Base-by-base conservation (phyloP, 2,113 vertebrate species). In the Himantopus leucocephalus region DNA sequence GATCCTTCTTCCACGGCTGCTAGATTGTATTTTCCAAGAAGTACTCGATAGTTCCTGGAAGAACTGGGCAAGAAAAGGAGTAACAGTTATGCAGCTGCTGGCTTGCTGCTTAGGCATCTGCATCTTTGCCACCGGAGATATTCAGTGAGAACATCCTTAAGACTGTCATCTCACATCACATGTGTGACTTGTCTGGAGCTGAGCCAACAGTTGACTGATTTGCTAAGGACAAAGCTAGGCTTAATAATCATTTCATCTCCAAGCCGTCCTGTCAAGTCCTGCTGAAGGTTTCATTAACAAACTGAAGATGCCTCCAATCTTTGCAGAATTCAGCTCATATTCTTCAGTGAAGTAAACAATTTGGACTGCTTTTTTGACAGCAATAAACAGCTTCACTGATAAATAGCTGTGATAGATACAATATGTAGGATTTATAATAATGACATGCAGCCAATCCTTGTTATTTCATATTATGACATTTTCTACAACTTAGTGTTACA, bases 21-120 rank as follows among this genome's bases (percentile, higher is more conserved):
- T 41, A 99, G 98, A 97, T 97, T 98, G 72, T 99, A 98, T 53
- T 98, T 98, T 26, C 99, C 99, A 62, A 99, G 68, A 34, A 85
- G 68, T 50, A 99, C 98, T 34, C 98, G 98, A 85, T 99, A 99
- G 41, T 97, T 83, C 48, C 2, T 8, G 62, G 77, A 93, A 48
- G 90, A 94, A 9, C 97, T 98, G 93, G 23, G 70, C 64, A 52
- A 74, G 80, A 30, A 58, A 76, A 50, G 29, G 27, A 35, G 6
- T 1, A 5, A 29, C 30, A 82, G 73, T 35, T 32, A 5, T 8
- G 8, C 13, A 43, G 52, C 59, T 78, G 30, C 58, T 56, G 43
- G 17, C 24, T 45, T 50, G 43, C 75, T 85, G 53, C 67, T 67
- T 24, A 24, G 68, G 30, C 27, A 56, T 8, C 66, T 50, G 37